Base-by-base conservation (phyloP, 2,888 invertebrate species). In the Resseliella maxima region DNA sequence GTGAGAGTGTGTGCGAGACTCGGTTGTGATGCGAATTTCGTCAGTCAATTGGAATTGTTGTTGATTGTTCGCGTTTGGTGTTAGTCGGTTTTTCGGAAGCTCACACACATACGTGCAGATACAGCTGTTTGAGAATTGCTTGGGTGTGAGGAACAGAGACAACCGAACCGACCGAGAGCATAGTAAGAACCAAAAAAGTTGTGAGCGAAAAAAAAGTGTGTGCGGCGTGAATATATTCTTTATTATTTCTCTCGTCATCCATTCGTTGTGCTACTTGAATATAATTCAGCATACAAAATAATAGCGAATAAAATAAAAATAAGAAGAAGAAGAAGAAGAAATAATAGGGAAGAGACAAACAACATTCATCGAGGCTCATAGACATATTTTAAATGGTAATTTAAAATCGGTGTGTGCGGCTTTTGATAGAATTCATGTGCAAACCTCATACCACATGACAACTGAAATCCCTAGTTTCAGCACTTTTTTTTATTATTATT, bases 81-180 rank as follows among this genome's bases (percentile, higher is more conserved):
- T 72, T 27, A 31, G 72, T 72, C 59, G 59, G 59, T 59, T 15
- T 59, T 59, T 59, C 24, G 59, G 59, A 59, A 59, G 59, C 59
- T 1, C 24, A 31, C 15, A 35, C 72, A 72, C 31, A 59, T 10
- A 8, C 59, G 6, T 27, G 12, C 59, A 27, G 1, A 12, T 35
- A 72, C 72, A 72, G 72, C 72, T 72, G 72, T 72, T 72, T 72
- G 72, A 10, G 72, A n/a, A 21, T 72, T 72, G 72, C 15, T 72
- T 72, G 72, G 72, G 31, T 72, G 72, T 72, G 72, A 10, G 72
- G 72, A 72, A 72, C 72, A 72, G 72, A 72, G 31, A 72, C 35
- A 31, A 35, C 31, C 72, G 31, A 31, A 59, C 24, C 59, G 59
- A 59, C 59, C 59, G 59, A 15, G 12, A 50, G 46, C 18, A 59